Base-by-base conservation (phyloP, 2,888 invertebrate species). In the Ormyrus labotus region DNA sequence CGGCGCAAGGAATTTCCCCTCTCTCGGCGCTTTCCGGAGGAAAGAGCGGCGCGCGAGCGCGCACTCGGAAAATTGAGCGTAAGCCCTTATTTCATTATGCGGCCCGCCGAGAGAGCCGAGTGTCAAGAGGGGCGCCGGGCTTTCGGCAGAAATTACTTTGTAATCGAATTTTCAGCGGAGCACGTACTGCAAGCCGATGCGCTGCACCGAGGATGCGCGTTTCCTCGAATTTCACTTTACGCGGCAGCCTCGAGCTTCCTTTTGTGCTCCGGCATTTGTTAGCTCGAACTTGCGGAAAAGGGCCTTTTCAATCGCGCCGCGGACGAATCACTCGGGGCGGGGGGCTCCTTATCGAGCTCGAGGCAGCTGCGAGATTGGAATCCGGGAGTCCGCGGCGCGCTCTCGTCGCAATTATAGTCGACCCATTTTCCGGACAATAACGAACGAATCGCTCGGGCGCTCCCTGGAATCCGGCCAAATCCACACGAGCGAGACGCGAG, bases 401-500 rank as follows among this genome's bases (percentile, higher is more conserved):
- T 80, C 58, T 2, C 45, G 74, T 83, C 82, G 88, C 88, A 89
- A 89, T 89, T 89, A 89, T 86, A 86, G 86, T 85, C 89, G 89
- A 89, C 89, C 89, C 86, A 89, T 89, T 89, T 89, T 88, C 87
- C 87, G 84, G 87, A 88, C 89, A 88, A 89, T 89, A 88, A 88
- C 88, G 86, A 87, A 87, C 85, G 87, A 87, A 86, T 87, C 85
- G 87, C 83, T 19, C 64, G 71, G 5, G 45, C 60, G 11, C 57
- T 57, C 69, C 80, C 84, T 89, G 89, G 89, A 89, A 86, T 83
- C 82, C 82, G 81, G 89, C 89, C 89, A 89, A 89, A 88, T 88
- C 87, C 87, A 70, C 82, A 74, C 75, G 84, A 82, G 82, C 75
- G 84, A 82, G 83, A 83, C 9, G 76, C 73, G 85, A 84, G 86